phyloP scores from a whole-genome alignment of 2,797 vertebrate species.

The Acipenser transmontanus region DNA sequence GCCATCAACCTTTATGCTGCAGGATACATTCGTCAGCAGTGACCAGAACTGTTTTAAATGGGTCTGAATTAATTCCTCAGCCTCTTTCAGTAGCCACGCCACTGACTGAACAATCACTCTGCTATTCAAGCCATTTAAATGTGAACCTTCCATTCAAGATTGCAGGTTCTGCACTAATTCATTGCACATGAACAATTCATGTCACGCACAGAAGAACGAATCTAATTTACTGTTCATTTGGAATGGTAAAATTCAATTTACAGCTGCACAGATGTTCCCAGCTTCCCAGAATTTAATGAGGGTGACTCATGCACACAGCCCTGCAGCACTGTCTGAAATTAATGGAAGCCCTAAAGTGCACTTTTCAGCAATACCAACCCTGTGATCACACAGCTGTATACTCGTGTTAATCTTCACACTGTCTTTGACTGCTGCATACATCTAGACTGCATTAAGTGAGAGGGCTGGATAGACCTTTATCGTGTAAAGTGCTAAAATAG shows the following conservation, averaged over 20 bases:
- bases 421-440: not conserved
- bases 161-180: conserved; percentile 25
- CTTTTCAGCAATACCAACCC: conserved; percentile 8
- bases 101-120: conserved; percentile 4
- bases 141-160: conserved; percentile 22
- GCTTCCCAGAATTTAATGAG: conserved; percentile 47
- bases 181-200: conserved; percentile 19
- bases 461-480: not conserved
- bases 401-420: not conserved
- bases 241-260: conserved; percentile 43
- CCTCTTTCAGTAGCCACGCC: not conserved
- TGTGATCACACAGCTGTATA: conserved; percentile 3
- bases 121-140: conserved; percentile 4
- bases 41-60: not conserved
- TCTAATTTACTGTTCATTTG: conserved; percentile 35
- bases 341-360: conserved; percentile 21
- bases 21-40: not conserved
- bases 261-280: conserved; percentile 36
- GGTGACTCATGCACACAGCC: conserved; percentile 40
- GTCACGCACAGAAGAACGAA: conserved; percentile 20
- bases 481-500: not conserved
- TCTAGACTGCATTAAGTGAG: not conserved
- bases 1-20: not conserved
- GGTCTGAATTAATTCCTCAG: not conserved
- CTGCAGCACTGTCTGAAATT: conserved; percentile 45